These are phyloP conservation scores for Oophaga sylvatica DNA, from an alignment of 2,797 vertebrate species.

Conservation along the genomic window DNA sequence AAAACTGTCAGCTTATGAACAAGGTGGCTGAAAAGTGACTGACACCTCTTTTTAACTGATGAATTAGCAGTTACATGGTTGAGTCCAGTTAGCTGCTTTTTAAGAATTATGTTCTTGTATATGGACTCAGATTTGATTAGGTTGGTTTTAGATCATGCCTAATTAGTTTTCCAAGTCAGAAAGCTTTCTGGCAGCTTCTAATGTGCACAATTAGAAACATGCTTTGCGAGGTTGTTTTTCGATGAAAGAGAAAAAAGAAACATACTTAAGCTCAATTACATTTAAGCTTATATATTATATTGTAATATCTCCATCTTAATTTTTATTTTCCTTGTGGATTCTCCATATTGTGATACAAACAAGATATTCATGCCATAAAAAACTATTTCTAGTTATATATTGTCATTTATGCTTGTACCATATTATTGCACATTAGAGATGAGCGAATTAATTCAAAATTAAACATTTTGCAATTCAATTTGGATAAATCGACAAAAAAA, in stretches of 20 bases:
- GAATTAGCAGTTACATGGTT: conserved; percentile 35
- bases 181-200: conserved; percentile 15
- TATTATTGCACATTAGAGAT: too few species aligned
- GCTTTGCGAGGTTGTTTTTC: not conserved
- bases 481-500: too few species aligned
- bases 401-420: too few species aligned
- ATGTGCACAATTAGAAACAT: conserved; percentile 35
- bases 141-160: conserved; percentile 35
- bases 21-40: conserved; percentile 19
- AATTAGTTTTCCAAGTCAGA: conserved; percentile 43
- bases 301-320: not conserved
- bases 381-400: too few species aligned
- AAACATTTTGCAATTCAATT: too few species aligned
- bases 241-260: not conserved
- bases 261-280: not conserved
- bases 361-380: not conserved
- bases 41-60: conserved; percentile 32
- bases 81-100: conserved; percentile 23
- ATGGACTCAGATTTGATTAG: conserved; percentile 38
- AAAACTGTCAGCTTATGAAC: conserved; percentile 18
- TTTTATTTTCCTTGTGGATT: not conserved
- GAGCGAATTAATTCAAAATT: too few species aligned
- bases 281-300: not conserved
- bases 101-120: conserved; percentile 27
- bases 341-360: not conserved